Base-by-base conservation (phyloP, 2,888 invertebrate species). In the Idaea biselata region DNA sequence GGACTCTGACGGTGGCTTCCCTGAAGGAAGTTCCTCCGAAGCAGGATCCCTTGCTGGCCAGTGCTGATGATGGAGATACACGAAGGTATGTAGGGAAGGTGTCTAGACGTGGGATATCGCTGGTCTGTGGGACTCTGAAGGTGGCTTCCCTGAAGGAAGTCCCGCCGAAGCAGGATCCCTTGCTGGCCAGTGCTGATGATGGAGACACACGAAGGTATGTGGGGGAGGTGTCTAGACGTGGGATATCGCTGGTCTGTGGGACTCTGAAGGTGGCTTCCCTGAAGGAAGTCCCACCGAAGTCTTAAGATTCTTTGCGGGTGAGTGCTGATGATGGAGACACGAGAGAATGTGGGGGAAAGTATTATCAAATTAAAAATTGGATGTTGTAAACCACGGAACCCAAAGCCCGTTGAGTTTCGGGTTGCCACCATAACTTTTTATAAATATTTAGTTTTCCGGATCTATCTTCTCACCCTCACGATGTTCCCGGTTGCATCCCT, bases 31-130 rank as follows among this genome's bases (percentile, higher is more conserved):
- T 97, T 58, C 94, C 95, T 5, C 94, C 94, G 18, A 80, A 91
- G 68, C 66, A 91, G 73, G 92, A 93, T 82, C 74, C 86, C 0
- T 73, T 89, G 63, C 77, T 90, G 64, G 66, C 72, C 6, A 78
- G 77, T 0, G 77, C 74, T 0, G 71, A 72, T 17, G 82, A 80
- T 17, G 55, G 61, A 16, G 67, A 69, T 14, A 16, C 32, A 1
- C 60, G 59, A 60, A 5, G 56, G 67, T 60, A 66, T 64, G 68
- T 70, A 71, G 74, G 57, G 99, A 94, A 96, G 71, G 94, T 99
- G 16, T 99, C 99, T 99, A 97, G 97, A 83, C 96, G 97, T 0
- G 99, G 99, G 0, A 93, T 99, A 73, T 96, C 97, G 71, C 93
- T 99, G 11, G 95, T 95, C 65, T 97, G 97, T 81, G 96, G 97